Evolutionary conservation across 2,113 vertebrate genomes (phyloP).

Genomic region (Procavia capensis): DNA sequence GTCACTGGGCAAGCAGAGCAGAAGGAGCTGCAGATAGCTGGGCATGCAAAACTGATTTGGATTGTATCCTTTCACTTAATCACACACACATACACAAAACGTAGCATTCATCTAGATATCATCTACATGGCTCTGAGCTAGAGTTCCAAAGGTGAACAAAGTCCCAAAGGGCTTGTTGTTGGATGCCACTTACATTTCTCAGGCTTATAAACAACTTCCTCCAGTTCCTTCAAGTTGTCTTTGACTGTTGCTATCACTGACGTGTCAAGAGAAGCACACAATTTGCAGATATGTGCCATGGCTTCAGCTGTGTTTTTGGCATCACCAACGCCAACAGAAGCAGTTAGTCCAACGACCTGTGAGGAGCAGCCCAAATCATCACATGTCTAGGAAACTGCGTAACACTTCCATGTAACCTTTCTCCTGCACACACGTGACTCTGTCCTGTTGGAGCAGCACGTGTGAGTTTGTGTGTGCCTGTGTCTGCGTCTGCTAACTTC

Average conservation of each 20-base stretch:
- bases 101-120: background rate
- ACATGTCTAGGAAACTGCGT: background rate
- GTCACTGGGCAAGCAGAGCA: no score
- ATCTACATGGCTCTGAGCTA: background rate
- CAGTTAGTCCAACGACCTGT: conserved; percentile 91
- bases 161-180: background rate
- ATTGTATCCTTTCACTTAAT: no score
- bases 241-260: conserved; percentile 87
- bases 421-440: background rate
- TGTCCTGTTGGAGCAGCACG: background rate
- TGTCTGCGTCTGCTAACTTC: background rate
- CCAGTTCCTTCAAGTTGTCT: conserved; percentile 85
- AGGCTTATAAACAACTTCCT: conserved; percentile 83
- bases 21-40: no score
- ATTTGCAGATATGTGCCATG: conserved; percentile 83
- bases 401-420: background rate
- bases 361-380: conserved; percentile 9
- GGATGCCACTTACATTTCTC: conserved; percentile 83
- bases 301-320: conserved; percentile 80
- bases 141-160: background rate
- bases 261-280: conserved; percentile 88
- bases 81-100: no score
- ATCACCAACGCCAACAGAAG: conserved; percentile 88
- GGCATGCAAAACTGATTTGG: no score
- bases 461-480: no score